Conservation (phyloP, 2,113 vertebrate genomes). For the Telmatochromis sp. region DNA sequence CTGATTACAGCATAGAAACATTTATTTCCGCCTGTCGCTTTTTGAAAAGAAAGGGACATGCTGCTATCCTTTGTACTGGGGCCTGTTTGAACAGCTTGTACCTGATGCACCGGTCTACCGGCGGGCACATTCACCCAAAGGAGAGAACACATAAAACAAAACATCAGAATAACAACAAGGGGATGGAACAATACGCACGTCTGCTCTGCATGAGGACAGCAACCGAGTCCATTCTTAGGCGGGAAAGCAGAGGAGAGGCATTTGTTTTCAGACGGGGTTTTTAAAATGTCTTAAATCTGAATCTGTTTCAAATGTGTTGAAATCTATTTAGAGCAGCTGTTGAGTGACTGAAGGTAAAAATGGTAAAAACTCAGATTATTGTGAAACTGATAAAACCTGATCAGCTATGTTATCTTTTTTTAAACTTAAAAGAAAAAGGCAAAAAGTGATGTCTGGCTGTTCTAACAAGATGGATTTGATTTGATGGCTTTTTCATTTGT, state of each 20-base stretch:
- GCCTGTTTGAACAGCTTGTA: constrained; percentile 17
- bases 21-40: constrained; percentile 4
- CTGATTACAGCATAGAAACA: not conserved
- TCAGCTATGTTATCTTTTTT: not conserved
- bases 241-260: not conserved
- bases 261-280: not conserved
- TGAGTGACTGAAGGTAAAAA: not conserved
- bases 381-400: not conserved
- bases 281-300: not conserved
- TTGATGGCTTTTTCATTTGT: not conserved
- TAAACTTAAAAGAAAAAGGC: not conserved
- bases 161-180: not conserved
- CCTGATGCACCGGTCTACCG: not conserved
- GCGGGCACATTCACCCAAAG: not conserved
- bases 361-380: not conserved
- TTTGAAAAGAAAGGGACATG: not conserved
- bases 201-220: not conserved
- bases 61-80: not conserved
- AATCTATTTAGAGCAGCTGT: not conserved
- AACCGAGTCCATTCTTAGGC: not conserved
- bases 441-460: not conserved
- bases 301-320: not conserved
- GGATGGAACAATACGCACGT: not conserved
- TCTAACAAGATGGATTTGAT: not conserved
- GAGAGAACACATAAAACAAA: not conserved